Evolutionary conservation across 2,113 vertebrate species (phyloP).

Genomic region (Myotis yumanensis): DNA sequence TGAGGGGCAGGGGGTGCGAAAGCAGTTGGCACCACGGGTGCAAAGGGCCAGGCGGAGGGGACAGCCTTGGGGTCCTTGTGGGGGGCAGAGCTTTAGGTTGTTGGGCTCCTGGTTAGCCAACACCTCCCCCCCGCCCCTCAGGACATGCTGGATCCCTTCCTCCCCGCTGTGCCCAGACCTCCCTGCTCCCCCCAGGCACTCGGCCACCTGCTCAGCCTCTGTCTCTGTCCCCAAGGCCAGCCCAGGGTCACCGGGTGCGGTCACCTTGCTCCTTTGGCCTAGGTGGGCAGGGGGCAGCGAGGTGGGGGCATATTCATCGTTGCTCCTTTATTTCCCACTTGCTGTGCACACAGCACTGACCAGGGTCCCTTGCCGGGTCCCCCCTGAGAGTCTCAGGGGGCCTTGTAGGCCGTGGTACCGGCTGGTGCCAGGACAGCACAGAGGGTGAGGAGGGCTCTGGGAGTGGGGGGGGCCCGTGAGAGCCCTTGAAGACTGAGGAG

Average conservation of each 20-base stretch:
- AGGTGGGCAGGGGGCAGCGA: not conserved
- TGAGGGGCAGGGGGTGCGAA: not conserved
- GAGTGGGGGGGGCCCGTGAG: accelerated
- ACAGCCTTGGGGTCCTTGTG: accelerated
- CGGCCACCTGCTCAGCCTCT: not conserved
- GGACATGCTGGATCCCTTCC: not conserved
- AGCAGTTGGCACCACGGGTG: not conserved
- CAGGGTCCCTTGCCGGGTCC: not conserved
- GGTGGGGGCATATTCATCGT: accelerated
- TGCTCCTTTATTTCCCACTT: not conserved
- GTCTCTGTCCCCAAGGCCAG: accelerated
- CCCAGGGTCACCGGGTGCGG: accelerated
- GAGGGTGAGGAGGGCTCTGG: not conserved
- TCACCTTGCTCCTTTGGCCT: not conserved
- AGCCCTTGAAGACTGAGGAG: not conserved
- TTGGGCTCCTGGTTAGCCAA: not conserved
- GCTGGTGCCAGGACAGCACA: not conserved
- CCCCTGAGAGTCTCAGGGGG: not conserved
- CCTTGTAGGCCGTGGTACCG: not conserved
- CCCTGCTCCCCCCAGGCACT: not conserved
- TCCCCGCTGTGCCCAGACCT: too few species aligned
- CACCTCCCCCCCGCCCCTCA: not conserved
- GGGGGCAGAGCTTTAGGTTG: not conserved
- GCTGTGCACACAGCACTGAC: not conserved
- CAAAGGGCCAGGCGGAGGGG: not conserved